Percentiles rank a stretch among this genome's conserved stretches.
phyloP scores from a whole-genome alignment of 2,113 vertebrate species.

The Dicerorhinus sumatrensis region DNA sequence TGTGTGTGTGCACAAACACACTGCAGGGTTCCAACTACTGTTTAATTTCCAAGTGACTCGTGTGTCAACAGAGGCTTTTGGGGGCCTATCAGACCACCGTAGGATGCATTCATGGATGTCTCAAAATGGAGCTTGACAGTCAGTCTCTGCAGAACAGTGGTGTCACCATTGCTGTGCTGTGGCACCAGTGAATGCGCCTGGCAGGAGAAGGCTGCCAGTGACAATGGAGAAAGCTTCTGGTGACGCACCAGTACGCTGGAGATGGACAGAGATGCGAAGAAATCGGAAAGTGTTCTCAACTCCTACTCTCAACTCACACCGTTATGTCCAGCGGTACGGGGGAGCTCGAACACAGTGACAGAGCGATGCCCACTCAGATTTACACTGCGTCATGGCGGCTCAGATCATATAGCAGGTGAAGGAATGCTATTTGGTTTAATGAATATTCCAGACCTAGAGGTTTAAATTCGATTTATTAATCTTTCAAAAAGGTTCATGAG shows the following conservation, averaged over 20 bases:
- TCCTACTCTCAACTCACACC: constrained; percentile 68
- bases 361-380: not conserved
- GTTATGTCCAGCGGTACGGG: constrained; percentile 37
- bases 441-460: not conserved
- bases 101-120: constrained; percentile 78
- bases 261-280: constrained; percentile 75
- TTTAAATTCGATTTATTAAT: not conserved
- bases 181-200: constrained; percentile 82
- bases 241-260: constrained; percentile 77
- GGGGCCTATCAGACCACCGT: constrained; percentile 79
- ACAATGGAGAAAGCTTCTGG: constrained; percentile 80
- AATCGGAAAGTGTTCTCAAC: constrained; percentile 50
- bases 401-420: not conserved
- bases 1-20: constrained; percentile 24
- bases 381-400: not conserved
- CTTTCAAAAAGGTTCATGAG: not conserved
- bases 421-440: not conserved
- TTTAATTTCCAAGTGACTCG: constrained; percentile 82
- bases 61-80: constrained; percentile 82
- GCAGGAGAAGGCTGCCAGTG: constrained; percentile 78
- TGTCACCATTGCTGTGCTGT: not conserved
- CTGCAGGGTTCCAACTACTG: constrained; percentile 79
- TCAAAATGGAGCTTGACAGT: constrained; percentile 81
- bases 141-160: constrained; percentile 67
- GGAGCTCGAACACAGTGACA: not conserved